These are phyloP conservation scores for Andrena flavipes DNA, from an alignment of 2,888 invertebrate genomes.

Conservation along the genomic window DNA sequence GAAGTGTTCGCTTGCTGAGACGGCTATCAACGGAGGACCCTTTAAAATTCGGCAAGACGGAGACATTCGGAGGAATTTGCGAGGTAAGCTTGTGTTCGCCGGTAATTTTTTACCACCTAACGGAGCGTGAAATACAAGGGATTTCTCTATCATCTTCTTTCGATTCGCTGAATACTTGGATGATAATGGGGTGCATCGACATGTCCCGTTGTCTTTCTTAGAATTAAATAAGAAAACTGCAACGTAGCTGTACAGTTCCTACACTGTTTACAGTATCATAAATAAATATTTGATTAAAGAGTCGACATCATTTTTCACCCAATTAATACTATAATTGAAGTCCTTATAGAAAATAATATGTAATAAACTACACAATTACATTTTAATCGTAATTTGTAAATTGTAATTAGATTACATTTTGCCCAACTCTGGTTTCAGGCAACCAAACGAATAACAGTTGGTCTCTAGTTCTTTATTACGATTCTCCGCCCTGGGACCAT, in stretches of 20 bases:
- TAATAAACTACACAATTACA: too few species aligned
- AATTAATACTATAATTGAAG: too few species aligned
- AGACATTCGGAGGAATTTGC: constrained; percentile 26
- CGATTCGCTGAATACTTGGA: constrained; percentile 28
- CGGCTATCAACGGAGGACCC: constrained; percentile 15
- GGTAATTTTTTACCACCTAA: constrained; percentile 47
- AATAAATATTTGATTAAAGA: not conserved
- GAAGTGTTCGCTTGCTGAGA: constrained; percentile 24
- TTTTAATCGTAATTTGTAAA: too few species aligned
- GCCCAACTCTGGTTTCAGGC: too few species aligned
- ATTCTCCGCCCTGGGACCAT: too few species aligned
- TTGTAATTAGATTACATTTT: too few species aligned
- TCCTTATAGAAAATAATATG: too few species aligned
- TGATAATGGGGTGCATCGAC: not conserved
- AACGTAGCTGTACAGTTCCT: not conserved
- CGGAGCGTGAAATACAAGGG: constrained; percentile 63
- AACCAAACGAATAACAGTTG: too few species aligned
- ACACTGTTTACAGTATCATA: not conserved
- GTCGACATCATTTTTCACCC: too few species aligned
- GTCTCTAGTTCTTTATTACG: too few species aligned
- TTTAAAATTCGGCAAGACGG: constrained; percentile 11
- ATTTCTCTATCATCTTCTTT: constrained; percentile 51
- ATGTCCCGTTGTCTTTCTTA: not conserved
- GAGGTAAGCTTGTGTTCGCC: constrained; percentile 16
- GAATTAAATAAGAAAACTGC: not conserved